Conservation (phyloP, 2,888 invertebrate genomes). For the Exephanes ischioxanthus region DNA sequence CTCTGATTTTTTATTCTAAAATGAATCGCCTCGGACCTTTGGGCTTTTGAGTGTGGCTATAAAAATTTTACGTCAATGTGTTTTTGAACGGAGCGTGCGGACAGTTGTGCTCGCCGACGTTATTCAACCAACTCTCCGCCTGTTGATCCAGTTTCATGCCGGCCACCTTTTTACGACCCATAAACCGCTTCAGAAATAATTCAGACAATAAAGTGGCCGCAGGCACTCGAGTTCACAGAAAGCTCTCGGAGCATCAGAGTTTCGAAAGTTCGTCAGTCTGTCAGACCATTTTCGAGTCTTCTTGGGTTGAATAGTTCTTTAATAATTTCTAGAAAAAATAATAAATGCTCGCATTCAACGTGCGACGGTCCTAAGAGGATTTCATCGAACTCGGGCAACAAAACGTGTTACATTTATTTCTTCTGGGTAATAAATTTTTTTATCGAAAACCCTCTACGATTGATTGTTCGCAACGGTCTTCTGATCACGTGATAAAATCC, state of each 20-base stretch:
- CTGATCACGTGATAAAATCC: background rate
- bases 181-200: constrained; percentile 14
- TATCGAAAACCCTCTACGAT: background rate
- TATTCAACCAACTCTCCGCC: background rate
- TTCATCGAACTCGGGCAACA: too few species aligned
- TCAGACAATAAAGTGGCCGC: background rate
- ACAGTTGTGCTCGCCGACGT: background rate
- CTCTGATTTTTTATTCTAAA: background rate
- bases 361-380: background rate
- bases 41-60: background rate
- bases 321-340: background rate
- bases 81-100: constrained; percentile 14
- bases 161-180: constrained; percentile 5
- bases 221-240: background rate
- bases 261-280: background rate
- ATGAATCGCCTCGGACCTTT: background rate
- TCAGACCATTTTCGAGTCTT: background rate
- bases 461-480: background rate
- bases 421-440: background rate
- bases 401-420: too few species aligned
- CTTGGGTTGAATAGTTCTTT: background rate
- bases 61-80: background rate
- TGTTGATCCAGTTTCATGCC: background rate
- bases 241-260: background rate
- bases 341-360: background rate